phyloP scores from a whole-genome alignment of 2,797 vertebrate genomes.

The Danio tinwini region DNA sequence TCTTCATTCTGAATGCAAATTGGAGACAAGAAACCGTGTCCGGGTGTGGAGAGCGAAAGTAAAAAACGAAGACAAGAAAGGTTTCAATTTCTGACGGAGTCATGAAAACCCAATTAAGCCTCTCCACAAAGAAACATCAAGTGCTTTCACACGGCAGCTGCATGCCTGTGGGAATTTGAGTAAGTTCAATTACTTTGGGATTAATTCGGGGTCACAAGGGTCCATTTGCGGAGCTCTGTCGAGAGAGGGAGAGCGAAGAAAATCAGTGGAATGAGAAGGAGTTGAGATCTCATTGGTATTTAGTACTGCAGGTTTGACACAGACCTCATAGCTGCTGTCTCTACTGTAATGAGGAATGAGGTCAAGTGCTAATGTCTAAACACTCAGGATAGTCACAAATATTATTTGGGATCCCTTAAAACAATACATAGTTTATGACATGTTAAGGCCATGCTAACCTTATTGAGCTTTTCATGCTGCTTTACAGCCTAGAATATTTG shows the following conservation, averaged over 20 bases:
- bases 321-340: not conserved
- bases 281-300: slow-evolving; percentile 44
- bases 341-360: not conserved
- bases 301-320: slow-evolving; percentile 9
- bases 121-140: slow-evolving; percentile 59
- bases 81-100: slow-evolving; percentile 60
- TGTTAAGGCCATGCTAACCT: not conserved
- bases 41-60: slow-evolving; percentile 47
- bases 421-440: not conserved
- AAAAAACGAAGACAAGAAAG: slow-evolving; percentile 31
- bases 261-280: slow-evolving; percentile 26
- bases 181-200: slow-evolving; percentile 67
- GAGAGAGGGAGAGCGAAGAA: slow-evolving; percentile 1
- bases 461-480: slow-evolving; percentile 2
- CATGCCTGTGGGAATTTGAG: slow-evolving; percentile 62
- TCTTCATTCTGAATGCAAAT: slow-evolving; percentile 28
- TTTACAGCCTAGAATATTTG: slow-evolving; percentile 71
- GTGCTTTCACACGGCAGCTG: slow-evolving; percentile 51
- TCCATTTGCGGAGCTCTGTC: slow-evolving; percentile 54
- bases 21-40: slow-evolving; percentile 9
- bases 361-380: not conserved
- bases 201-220: slow-evolving; percentile 64
- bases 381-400: not conserved
- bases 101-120: slow-evolving; percentile 64
- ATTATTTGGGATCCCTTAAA: slow-evolving; percentile 13